A percentile compares a stretch with the other conserved stretches of the same genome.
Evolutionary conservation across 2,113 vertebrate species (phyloP).

Genomic region (Panthera uncia): DNA sequence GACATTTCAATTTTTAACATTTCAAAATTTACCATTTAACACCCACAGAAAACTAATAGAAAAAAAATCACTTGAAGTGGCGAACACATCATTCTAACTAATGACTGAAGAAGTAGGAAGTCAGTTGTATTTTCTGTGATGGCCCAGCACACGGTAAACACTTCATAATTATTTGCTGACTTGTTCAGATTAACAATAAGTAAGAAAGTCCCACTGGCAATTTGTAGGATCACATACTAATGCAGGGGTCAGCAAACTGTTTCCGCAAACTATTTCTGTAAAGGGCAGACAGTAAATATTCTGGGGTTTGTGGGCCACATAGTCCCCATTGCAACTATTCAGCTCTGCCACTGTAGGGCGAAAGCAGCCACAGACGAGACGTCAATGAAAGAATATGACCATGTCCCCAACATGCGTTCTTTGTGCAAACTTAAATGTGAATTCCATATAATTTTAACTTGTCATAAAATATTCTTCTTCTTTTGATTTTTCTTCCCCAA

Average conservation of each 20-base stretch:
- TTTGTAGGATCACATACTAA: not conserved
- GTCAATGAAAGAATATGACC: not conserved
- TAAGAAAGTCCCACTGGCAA: not conserved
- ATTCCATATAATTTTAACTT: not conserved
- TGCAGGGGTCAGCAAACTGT: not conserved
- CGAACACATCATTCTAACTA: not conserved
- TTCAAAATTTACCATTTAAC: not conserved
- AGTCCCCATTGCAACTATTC: not conserved
- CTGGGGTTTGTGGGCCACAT: not conserved
- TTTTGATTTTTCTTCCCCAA: not conserved
- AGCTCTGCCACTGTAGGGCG: not conserved
- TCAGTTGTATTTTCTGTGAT: not conserved
- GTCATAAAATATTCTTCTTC: not conserved
- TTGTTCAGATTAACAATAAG: slow-evolving; percentile 22
- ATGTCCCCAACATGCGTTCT: not conserved
- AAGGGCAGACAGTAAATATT: not conserved
- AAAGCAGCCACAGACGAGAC: not conserved
- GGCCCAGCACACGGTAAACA: not conserved
- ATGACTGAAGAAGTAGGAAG: slow-evolving; percentile 8
- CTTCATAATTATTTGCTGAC: not conserved
- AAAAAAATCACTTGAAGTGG: slow-evolving; percentile 2
- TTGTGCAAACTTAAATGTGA: not conserved
- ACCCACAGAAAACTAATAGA: not conserved
- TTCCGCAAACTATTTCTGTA: not conserved
- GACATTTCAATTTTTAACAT: not conserved